Evolutionary conservation across 2,888 invertebrate genomes (phyloP), one percentile per base, ranked within the genome.

Genomic region (Tholera decimalis): DNA sequence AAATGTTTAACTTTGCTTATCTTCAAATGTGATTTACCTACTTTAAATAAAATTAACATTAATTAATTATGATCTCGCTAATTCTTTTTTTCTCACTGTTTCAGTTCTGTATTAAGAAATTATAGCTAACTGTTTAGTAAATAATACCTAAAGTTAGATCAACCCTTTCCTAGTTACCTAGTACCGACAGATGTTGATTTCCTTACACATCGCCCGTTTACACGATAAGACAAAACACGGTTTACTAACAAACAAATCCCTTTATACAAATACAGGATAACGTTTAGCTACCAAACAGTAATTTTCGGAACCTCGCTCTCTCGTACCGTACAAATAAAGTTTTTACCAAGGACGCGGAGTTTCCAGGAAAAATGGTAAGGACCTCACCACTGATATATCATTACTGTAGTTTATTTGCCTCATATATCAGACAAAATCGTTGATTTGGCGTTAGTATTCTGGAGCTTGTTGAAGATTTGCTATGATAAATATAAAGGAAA

Each of bases 311-410:
- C 37, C 18, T 43, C 41, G 39, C 47, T 78, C 71, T 74, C 79
- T 65, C 61, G 49, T 77, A 82, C 79, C 82, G 73, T 26, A 33
- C 35, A 13, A 64, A 78, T 79, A 64, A 87, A 86, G 85, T 85
- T 87, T 85, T 86, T 85, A 73, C 59, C 67, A 54, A 68, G 63
- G 66, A 49, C 72, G 49, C 56, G 71, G 60, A 56, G 80, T 77
- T 84, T 83, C 74, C 43, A 58, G 60, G 79, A 77, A 80, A 85
- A 82, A 83, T 79, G 75, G 67, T 77, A 71, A 60, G 77, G 79
- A 69, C 56, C 46, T 69, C 20, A 47, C n/a, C n/a, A n/a, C 18
- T 18, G 67, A 72, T 77, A 72, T 28, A 26, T 58, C 35, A 57
- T 72, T 72, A 79, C 39, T 55, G n/a, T n/a, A n/a, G n/a, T n/a